Evolutionary conservation across 2,797 vertebrate species (phyloP).

Genomic region (Fistularia tabacaria): DNA sequence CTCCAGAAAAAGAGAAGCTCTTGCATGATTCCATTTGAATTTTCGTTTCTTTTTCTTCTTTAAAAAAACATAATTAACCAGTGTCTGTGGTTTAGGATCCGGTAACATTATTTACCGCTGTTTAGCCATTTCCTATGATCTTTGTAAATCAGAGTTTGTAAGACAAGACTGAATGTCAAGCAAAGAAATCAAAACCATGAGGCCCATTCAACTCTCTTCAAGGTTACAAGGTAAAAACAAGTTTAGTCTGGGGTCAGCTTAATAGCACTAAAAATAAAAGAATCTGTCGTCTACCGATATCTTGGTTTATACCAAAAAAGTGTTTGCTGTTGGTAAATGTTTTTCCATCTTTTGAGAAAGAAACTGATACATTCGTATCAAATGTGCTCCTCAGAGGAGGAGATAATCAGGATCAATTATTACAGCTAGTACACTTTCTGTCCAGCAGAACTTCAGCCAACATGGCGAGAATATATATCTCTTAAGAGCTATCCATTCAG

Average conservation of each 20-base stretch:
- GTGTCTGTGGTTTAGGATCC: constrained; percentile 49
- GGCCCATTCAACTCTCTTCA: constrained; percentile 33
- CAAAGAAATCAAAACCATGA: constrained; percentile 34
- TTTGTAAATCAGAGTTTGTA: constrained; percentile 47
- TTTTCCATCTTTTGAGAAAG: too few relatives aligned
- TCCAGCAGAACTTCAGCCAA: too few relatives aligned
- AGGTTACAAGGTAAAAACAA: constrained; percentile 35
- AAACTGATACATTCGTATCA: too few relatives aligned
- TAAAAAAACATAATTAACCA: constrained; percentile 58
- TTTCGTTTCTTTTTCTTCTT: constrained; percentile 28
- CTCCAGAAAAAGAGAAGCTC: not conserved
- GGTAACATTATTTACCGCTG: constrained; percentile 53
- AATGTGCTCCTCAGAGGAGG: too few relatives aligned
- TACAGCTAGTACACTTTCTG: too few relatives aligned
- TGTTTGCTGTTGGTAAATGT: too few relatives aligned
- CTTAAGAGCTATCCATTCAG: too few relatives aligned
- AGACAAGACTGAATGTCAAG: constrained; percentile 41
- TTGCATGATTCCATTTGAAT: not conserved
- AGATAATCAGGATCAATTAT: too few relatives aligned
- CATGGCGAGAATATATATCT: too few relatives aligned
- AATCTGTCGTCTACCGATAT: constrained; percentile 12
- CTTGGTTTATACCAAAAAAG: not conserved
- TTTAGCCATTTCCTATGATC: constrained; percentile 45
- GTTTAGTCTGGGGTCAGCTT: constrained; percentile 44
- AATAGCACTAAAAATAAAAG: constrained; percentile 24